A percentile compares a stretch with the other conserved stretches of the same genome.
phyloP scores from a whole-genome alignment of 2,113 vertebrate genomes.

The Irena cyanogastra region DNA sequence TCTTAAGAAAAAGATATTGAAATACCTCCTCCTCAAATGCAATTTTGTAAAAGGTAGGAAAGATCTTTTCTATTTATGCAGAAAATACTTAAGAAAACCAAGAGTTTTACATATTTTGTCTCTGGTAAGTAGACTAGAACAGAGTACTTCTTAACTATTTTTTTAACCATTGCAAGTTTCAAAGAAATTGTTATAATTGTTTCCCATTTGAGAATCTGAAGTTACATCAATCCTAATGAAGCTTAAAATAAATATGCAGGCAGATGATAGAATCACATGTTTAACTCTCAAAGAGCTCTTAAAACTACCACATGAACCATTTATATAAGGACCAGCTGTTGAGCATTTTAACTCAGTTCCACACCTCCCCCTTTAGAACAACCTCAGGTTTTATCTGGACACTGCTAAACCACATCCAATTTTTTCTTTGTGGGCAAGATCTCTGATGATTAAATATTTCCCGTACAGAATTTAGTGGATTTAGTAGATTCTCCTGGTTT shows the following conservation, averaged over 20 bases:
- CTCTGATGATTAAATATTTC: neutral
- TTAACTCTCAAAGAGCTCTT: neutral
- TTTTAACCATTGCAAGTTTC: neutral
- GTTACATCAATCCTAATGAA: neutral
- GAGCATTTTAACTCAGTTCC: neutral
- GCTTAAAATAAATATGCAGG: neutral
- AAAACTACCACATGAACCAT: neutral
- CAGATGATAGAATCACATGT: neutral
- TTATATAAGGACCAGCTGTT: neutral
- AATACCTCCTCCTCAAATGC: neutral
- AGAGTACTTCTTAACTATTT: neutral
- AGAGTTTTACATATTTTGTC: neutral
- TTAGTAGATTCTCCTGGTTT: neutral
- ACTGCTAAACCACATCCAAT: neutral
- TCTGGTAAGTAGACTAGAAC: neutral
- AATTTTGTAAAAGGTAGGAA: neutral
- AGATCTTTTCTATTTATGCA: neutral
- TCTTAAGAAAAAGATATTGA: constrained; percentile 22
- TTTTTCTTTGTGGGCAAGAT: neutral
- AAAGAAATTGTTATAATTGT: neutral
- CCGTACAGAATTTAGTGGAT: neutral
- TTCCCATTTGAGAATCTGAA: neutral
- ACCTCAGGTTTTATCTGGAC: neutral
- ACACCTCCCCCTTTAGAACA: neutral
- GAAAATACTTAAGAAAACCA: neutral